These are phyloP conservation scores for Thoracochromis brauschi DNA, from an alignment of 2,113 vertebrate species.

Conservation along the genomic window DNA sequence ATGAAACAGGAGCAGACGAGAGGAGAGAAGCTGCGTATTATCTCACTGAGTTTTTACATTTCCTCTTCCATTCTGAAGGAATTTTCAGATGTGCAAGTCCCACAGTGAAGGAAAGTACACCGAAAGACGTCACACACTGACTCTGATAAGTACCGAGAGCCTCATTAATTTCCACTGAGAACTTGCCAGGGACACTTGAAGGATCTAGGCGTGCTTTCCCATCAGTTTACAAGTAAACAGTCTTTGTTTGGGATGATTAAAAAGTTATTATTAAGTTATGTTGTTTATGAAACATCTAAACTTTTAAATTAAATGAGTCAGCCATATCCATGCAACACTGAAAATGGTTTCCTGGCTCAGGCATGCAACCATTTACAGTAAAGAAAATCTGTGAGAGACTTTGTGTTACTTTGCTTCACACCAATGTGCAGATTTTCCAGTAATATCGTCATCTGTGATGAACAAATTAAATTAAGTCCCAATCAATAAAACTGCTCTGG, in stretches of 20 bases:
- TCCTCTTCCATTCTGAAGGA: neutral
- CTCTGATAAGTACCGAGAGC: neutral
- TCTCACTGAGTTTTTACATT: neutral
- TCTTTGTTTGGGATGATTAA: neutral
- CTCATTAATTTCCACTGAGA: neutral
- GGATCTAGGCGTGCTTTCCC: neutral
- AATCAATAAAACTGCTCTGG: neutral
- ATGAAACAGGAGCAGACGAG: neutral
- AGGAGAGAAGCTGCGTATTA: neutral
- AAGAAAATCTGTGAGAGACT: neutral
- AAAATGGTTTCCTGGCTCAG: neutral
- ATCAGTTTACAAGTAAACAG: neutral
- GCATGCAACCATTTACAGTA: neutral
- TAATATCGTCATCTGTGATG: neutral
- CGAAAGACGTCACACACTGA: neutral
- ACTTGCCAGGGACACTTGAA: neutral
- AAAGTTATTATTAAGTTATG: neutral
- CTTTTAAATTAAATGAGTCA: neutral
- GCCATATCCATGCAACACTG: neutral
- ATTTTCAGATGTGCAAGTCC: neutral
- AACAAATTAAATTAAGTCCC: neutral
- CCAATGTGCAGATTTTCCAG: neutral
- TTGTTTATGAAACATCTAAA: neutral
- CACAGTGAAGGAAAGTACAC: neutral
- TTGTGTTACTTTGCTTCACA: neutral